Evolutionary conservation across 2,888 invertebrate genomes (phyloP), one percentile per base, ranked within the genome.

Genomic region (Ichneumoninae sp.): DNA sequence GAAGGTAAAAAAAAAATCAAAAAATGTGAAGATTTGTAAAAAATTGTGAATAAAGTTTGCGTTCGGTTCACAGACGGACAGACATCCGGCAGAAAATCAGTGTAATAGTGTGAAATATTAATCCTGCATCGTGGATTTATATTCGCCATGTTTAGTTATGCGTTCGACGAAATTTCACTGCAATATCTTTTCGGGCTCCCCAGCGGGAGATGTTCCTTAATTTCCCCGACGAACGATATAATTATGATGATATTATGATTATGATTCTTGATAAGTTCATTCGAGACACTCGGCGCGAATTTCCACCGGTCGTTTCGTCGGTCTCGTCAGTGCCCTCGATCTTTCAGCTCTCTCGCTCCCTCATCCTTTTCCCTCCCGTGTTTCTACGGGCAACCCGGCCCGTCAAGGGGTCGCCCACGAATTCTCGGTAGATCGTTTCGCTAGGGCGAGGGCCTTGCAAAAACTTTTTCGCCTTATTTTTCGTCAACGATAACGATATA

Each of bases 371-470:
- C 26, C 52, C 44, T 60, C 33, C 13, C 65, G 62, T 76, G 84
- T 84, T 84, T 84, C 84, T 81, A 84, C 47, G 77, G 84, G 84
- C 84, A 84, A 84, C 83, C 68, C 72, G 50, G 80, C 83, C 68
- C 72, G 50, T 80, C 66, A 69, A 80, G 72, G 79, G 80, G 40
- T 76, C 80, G 50, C 26, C 19, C 54, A 52, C 47, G 44, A 76
- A 76, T 52, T 65, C 77, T 77, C 69, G 19, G 60, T 52, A 60
- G 71, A 68, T 30, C 62, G 62, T 74, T 77, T 74, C 76, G 68
- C 60, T n/a, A 33, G 40, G 44, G 44, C 6, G 75, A 33, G 8
- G 62, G 10, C 22, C 44, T 26, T 22, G 19, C 47, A 70, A 80
- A 54, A 26, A 77, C 44, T 80, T 80, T 71, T 52, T n/a, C 52